Evolutionary conservation across 2,113 vertebrate genomes (phyloP).

Genomic region (Tetrao urogallus): DNA sequence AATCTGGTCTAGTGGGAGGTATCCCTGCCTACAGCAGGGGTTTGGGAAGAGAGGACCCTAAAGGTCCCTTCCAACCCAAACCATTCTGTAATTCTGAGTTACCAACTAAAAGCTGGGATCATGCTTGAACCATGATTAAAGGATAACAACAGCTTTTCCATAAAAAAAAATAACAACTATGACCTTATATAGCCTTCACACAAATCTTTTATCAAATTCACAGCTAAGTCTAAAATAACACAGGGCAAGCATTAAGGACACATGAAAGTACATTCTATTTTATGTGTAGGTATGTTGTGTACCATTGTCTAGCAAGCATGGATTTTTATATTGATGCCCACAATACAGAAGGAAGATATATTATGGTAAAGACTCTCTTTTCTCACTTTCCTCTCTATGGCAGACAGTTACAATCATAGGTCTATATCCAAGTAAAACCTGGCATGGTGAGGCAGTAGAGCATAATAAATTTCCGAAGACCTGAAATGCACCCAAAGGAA

Average conservation of each 20-base stretch:
- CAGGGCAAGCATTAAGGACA: background rate
- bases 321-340: background rate
- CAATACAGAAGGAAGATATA: background rate
- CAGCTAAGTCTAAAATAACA: background rate
- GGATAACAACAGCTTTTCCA: too few relatives aligned
- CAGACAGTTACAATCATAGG: background rate
- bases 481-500: background rate
- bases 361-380: background rate
- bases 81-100: background rate
- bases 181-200: background rate
- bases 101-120: background rate
- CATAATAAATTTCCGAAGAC: background rate
- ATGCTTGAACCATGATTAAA: background rate
- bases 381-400: background rate
- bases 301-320: background rate
- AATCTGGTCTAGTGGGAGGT: too few relatives aligned
- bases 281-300: background rate
- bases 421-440: background rate
- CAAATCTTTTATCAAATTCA: background rate
- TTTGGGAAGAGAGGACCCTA: too few relatives aligned
- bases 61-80: too few relatives aligned
- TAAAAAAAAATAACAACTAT: background rate
- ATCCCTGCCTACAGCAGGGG: too few relatives aligned
- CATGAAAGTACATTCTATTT: background rate
- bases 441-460: background rate